Base-by-base conservation (phyloP, 2,888 invertebrate genomes). In the Mimumesa dahlbomi region DNA sequence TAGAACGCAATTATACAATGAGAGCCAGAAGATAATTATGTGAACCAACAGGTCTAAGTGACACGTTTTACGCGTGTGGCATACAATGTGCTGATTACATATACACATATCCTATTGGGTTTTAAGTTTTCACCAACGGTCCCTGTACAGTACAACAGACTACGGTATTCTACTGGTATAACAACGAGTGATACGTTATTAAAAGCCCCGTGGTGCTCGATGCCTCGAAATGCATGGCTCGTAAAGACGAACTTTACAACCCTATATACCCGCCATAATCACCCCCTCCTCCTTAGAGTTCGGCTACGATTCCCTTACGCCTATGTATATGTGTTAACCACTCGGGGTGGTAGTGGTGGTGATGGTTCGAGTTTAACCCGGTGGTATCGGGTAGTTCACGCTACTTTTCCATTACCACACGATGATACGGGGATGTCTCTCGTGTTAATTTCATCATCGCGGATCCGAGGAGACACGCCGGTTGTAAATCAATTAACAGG, bases 241-340 rank as follows among this genome's bases (percentile, higher is more conserved):
- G 77, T 85, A 84, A 85, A 85, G 69, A 21, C 46, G 45, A 69
- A 62, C 62, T 85, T 85, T 85, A 85, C 76, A 84, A 73, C 77
- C 75, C 81, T 65, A 78, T 84, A 82, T 81, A 83, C 68, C 71
- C 59, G 69, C 65, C 64, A 75, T 83, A 83, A 84, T 85, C 77
- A 84, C 73, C 71, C 75, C 42, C n/a, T n/a, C n/a, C n/a, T n/a
- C n/a, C n/a, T n/a, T n/a, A 22, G 29, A 18, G 42, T 36, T 46
- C 53, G 38, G 13, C 21, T 29, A 59, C 58, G 64, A 69, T 64
- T 57, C 65, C 45, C 34, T n/a, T 63, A 40, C 22, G 40, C 13
- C 31, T 29, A 11, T 38, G 16, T 13, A n/a, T n/a, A n/a, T n/a
- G n/a, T n/a, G n/a, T n/a, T n/a, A n/a, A n/a, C n/a, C n/a, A n/a